Evolutionary conservation across 2,888 invertebrate species (phyloP).

Genomic region (Drosophila neotestacea): DNA sequence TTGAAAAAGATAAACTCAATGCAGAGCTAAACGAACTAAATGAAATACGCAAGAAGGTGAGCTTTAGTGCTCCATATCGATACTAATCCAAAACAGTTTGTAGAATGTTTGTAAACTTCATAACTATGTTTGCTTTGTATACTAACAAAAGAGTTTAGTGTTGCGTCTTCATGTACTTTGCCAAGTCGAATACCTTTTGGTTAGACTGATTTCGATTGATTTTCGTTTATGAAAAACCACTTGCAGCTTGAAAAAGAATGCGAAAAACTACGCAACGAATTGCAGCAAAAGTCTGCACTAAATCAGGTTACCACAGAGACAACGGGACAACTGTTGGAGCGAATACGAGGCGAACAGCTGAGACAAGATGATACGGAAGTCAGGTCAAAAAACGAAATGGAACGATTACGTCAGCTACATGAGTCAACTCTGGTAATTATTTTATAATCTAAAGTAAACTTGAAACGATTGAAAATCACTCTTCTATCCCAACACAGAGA

Average conservation of each 20-base stretch:
- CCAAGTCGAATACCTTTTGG: no score
- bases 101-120: background rate
- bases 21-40: constrained; percentile 87
- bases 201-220: background rate
- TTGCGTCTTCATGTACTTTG: background rate
- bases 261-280: constrained; percentile 84
- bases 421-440: constrained; percentile 76
- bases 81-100: background rate
- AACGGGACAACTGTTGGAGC: constrained; percentile 87
- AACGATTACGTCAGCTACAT: constrained; percentile 74
- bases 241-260: constrained; percentile 86
- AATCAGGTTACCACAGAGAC: constrained; percentile 85
- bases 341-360: constrained; percentile 87
- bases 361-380: constrained; percentile 78
- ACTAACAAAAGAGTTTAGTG: constrained; percentile 18
- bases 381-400: constrained; percentile 79
- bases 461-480: background rate
- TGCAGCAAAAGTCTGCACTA: constrained; percentile 64
- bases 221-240: constrained; percentile 5
- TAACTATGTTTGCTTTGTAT: constrained; percentile 9
- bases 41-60: constrained; percentile 77
- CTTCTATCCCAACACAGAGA: constrained; percentile 53
- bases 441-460: background rate
- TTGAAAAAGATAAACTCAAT: constrained; percentile 88
- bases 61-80: background rate